Evolutionary conservation across 2,113 vertebrate species (phyloP), one percentile per base, ranked within the genome.

Genomic region (Sebastes schlegelii): DNA sequence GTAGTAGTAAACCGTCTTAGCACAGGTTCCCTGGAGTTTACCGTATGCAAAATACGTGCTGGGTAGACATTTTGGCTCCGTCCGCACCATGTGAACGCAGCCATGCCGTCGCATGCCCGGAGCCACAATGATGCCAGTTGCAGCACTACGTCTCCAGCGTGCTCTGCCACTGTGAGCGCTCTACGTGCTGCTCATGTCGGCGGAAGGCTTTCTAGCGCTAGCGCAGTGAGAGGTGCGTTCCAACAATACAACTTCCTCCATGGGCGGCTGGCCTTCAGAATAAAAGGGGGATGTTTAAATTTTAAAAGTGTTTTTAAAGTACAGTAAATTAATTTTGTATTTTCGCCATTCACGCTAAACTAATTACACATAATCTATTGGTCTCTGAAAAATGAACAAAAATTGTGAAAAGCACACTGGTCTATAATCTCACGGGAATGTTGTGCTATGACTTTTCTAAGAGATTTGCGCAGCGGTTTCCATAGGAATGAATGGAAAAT

Each of bases 21-120:
- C 26, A 16, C 23, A 49, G n/a, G 23, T 60, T 79, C 54, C 48
- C 23, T 16, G 40, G 64, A 76, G n/a, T 83, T 81, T 60, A 62
- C 62, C 71, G 70, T n/a, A 43, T 64, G 80, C 67, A 85, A 86
- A 79, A 64, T 46, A 52, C 42, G n/a, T 17, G 42, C 42, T 5
- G 11, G 62, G 79, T 7, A 64, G 91, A 86, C 93, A 94, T 94
- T 84, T 92, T 92, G 91, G 93, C 82, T 92, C 90, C 8, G 21
- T 6, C 11, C 26, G 2, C 5, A 11, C 55, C 5, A 10, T 62
- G 13, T 13, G 43, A 65, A 48, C 6, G 8, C 52, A 43, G 63
- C 14, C 10, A 12, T 1, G 0, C 6, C 9, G 45, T 48, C 19
- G 57, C 84, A 49, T 80, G 54, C 54, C 5, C 11, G n/a, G 87